Evolutionary conservation across 2,797 vertebrate species (phyloP), one percentile per base, ranked within the genome.

Genomic region (Chiroxiphia lanceolata): DNA sequence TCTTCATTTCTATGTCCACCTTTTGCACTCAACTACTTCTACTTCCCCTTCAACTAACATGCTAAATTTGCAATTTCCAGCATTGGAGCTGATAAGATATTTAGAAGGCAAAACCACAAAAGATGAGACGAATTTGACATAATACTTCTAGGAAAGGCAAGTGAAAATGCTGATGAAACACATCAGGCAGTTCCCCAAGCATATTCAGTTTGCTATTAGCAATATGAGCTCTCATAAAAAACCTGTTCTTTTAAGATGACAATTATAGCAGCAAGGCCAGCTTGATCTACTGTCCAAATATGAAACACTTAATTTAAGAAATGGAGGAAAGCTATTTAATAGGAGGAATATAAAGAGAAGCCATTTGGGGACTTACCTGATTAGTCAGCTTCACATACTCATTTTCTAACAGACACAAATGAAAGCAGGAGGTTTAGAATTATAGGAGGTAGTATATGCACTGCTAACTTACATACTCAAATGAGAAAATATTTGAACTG

Each of bases 241-340:
- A 44, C 2, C 34, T 75, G n/a, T 11, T 88, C 36, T 88, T 91
- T 86, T 84, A 74, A 94, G 86, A 89, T 88, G 65, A 76, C 59
- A 85, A 76, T 83, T 94, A 75, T 3, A 92, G 70, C n/a, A 92
- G 53, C 82, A 80, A 42, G 72, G 61, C 64, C 76, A 93, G 71
- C 12, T 82, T 91, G 60, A 92, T 89, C 70, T 94, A 85, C 50
- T 86, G 53, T 95, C 76, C 87, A 91, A 93, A 87, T 53, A 93
- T 42, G 36, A 91, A 92, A 77, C 15, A 86, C 23, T 89, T 87
- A 70, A 87, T 74, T 91, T 86, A 86, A 92, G 75, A 92, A 93
- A 95, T 65, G 56, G 44, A 90, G 44, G 61, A 90, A 86, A 87
- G 74, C 27, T 85, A 91, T 82, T 93, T 84, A 89, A 61, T 56